Evolutionary conservation across 2,888 invertebrate genomes (phyloP).

Genomic region (Himalopsyche tibetana): DNA sequence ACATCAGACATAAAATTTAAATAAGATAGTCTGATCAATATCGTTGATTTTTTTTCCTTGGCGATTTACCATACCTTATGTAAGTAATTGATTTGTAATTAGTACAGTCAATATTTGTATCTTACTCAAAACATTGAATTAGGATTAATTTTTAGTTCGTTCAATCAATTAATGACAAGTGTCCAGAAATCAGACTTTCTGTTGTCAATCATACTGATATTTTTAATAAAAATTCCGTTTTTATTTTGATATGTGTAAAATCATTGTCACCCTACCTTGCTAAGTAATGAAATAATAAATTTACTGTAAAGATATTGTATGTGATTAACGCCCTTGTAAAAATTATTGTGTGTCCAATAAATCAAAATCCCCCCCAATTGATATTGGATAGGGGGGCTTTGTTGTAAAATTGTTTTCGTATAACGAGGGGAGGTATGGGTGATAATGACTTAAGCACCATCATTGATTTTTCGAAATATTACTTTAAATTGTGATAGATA

Average conservation of each 20-base stretch:
- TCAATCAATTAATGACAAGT: too few species aligned
- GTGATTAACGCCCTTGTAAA: constrained; percentile 31
- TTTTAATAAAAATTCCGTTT: not conserved
- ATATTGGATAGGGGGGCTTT: constrained; percentile 25
- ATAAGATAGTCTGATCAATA: too few species aligned
- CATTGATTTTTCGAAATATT: not conserved
- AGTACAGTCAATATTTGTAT: too few species aligned
- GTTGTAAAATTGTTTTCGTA: not conserved
- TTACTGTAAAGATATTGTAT: constrained; percentile 31
- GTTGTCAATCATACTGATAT: not conserved
- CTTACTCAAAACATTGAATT: too few species aligned
- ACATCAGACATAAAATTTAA: too few species aligned
- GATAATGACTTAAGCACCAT: not conserved
- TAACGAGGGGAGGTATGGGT: not conserved
- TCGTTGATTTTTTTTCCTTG: too few species aligned
- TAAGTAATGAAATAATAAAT: constrained; percentile 34
- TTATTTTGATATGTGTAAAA: not conserved
- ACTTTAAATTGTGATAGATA: too few species aligned
- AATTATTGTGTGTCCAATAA: constrained; percentile 14
- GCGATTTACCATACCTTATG: too few species aligned
- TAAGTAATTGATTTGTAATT: too few species aligned
- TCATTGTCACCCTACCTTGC: not conserved
- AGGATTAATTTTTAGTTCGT: too few species aligned
- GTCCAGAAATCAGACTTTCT: not conserved
- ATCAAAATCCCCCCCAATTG: constrained; percentile 16